Evolutionary conservation across 2,888 invertebrate species (phyloP).

Genomic region (Sarcophaga rosellei): DNA sequence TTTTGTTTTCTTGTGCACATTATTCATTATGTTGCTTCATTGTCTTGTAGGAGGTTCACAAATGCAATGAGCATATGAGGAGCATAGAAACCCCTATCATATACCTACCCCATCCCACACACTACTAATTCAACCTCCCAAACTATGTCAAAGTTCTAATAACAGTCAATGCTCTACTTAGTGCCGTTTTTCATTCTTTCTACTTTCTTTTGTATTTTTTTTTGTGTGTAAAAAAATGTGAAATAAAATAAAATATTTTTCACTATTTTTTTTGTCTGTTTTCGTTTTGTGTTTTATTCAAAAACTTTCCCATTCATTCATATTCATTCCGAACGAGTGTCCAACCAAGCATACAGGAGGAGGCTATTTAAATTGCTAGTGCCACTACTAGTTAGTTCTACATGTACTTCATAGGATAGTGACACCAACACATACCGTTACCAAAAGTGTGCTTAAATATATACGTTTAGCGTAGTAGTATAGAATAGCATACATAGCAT

Average conservation of each 20-base stretch:
- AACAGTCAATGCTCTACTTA: slow-evolving; percentile 69
- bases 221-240: slow-evolving; percentile 1
- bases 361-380: slow-evolving; percentile 34
- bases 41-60: neutral
- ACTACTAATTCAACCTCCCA: slow-evolving; percentile 37
- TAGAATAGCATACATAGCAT: neutral
- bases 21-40: neutral
- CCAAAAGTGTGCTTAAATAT: neutral
- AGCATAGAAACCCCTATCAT: neutral
- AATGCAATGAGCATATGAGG: neutral
- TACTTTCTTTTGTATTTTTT: slow-evolving; percentile 32
- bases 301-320: slow-evolving; percentile 31
- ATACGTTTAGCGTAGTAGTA: neutral
- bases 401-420: slow-evolving; percentile 55
- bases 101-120: neutral
- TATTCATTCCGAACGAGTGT: slow-evolving; percentile 10
- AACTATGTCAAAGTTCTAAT: slow-evolving; percentile 71
- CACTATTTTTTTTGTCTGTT: neutral
- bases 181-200: slow-evolving; percentile 18
- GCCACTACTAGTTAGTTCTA: neutral
- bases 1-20: neutral
- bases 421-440: neutral
- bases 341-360: slow-evolving; percentile 37
- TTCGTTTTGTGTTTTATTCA: neutral
- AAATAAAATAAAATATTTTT: neutral